Evolutionary conservation across 2,888 invertebrate genomes (phyloP), one percentile per base, ranked within the genome.

Genomic region (Caenorhabditis macrosperma): DNA sequence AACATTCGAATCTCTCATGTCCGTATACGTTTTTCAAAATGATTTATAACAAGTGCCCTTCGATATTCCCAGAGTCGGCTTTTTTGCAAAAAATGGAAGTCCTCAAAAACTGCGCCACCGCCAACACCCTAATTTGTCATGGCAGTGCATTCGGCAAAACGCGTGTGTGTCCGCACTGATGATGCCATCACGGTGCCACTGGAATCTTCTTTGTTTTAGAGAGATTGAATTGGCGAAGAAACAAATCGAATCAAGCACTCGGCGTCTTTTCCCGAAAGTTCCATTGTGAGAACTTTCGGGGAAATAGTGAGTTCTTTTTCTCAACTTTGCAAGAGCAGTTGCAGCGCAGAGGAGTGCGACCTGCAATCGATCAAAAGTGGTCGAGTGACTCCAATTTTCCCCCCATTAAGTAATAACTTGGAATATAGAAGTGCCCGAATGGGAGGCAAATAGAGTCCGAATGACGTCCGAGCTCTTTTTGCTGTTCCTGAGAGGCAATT

Each of bases 391-490:
- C 20, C 17, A 48, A 22, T 5, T 24, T 26, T 24, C 24, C 24
- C 12, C 10, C 48, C 24, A 24, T 26, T 48, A 60, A 26, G 61
- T 71, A 63, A 63, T 54, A 46, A 46, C 71, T 41, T 26, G 17
- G 20, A 12, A 63, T 54, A 52, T 52, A 28, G 41, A 22, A 38
- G 38, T 9, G 24, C 24, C 46, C 46, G 33, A 57, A 61, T 44
- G 20, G 24, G 17, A 22, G 28, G 38, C 12, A 71, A 61, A 61
- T 44, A 33, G 54, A 52, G 22, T 52, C 44, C 54, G 35, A 10
- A 63, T 71, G 71, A 71, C 71, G 71, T 71, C 61, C 59, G 38
- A 48, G 15, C 17, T 41, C 17, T 54, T 69, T 52, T 54, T 61
- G 17, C 10, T n/a, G 17, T 9, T 38, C 24, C 38, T 55, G 55